Conservation (phyloP, 2,888 invertebrate genomes). For the Oxycera nigricornis region DNA sequence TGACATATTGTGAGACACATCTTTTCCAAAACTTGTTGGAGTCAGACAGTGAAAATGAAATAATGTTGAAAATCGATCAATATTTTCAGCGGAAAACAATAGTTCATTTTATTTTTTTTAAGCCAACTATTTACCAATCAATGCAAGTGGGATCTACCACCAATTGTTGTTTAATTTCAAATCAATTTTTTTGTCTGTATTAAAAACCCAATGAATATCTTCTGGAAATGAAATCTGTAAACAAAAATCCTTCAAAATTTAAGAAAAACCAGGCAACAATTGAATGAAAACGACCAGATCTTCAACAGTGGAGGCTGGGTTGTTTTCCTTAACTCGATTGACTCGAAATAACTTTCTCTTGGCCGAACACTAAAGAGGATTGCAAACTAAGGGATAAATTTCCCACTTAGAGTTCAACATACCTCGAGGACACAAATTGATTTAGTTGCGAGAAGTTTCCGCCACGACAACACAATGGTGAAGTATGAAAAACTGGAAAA, state of each 20-base stretch:
- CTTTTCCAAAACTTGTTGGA: no score
- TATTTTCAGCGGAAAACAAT: no score
- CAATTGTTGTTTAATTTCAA: no score
- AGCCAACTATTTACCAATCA: no score
- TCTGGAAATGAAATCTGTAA: not conserved
- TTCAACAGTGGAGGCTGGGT: no score
- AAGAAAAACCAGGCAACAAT: not conserved
- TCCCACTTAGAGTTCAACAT: slow-evolving; percentile 4
- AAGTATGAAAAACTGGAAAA: not conserved
- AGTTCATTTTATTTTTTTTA: no score
- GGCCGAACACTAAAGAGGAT: not conserved
- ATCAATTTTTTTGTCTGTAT: no score
- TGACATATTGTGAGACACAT: no score
- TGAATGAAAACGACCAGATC: not conserved
- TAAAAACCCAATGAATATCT: not conserved
- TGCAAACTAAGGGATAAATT: not conserved
- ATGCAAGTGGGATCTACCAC: no score
- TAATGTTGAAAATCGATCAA: no score
- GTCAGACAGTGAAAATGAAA: no score
- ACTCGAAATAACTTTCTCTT: not conserved
- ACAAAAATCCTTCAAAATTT: not conserved
- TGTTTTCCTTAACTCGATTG: no score
- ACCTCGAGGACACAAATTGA: slow-evolving; percentile 4
- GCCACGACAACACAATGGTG: not conserved
- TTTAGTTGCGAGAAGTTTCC: not conserved